These are phyloP conservation scores for Megaceryle alcyon DNA, from an alignment of 2,797 vertebrate species.

Conservation along the genomic window DNA sequence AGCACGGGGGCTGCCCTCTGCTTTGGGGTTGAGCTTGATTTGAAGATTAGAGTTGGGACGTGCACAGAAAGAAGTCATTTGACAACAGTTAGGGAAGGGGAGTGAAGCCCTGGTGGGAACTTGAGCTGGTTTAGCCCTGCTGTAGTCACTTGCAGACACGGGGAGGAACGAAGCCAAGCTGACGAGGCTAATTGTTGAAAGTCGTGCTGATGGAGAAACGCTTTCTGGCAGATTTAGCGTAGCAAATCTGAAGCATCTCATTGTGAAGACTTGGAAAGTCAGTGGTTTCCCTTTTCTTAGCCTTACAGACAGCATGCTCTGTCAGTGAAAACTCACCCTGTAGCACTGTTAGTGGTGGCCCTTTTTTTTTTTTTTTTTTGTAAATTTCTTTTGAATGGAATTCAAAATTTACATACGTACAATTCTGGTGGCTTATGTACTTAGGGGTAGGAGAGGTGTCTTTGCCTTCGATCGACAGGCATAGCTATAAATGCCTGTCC, in stretches of 20 bases:
- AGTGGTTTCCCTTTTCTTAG: neutral
- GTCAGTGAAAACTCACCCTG: neutral
- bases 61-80: neutral
- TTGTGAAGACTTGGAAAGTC: neutral
- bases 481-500: neutral
- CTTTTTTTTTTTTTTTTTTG: neutral
- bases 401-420: too few species aligned
- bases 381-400: fast-evolving
- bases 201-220: neutral
- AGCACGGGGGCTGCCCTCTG: neutral
- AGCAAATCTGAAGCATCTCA: neutral
- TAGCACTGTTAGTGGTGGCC: neutral
- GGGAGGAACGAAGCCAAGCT: neutral
- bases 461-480: neutral
- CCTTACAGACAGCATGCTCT: neutral
- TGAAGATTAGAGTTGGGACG: neutral
- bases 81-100: neutral
- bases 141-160: neutral
- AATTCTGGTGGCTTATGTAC: fast-evolving
- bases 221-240: neutral
- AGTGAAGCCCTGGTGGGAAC: neutral
- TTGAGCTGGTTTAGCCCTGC: neutral
- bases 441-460: neutral
- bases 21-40: neutral
- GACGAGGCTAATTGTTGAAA: neutral